Evolutionary conservation across 2,113 vertebrate genomes (phyloP).

Genomic region (Alligator mississippiensis): DNA sequence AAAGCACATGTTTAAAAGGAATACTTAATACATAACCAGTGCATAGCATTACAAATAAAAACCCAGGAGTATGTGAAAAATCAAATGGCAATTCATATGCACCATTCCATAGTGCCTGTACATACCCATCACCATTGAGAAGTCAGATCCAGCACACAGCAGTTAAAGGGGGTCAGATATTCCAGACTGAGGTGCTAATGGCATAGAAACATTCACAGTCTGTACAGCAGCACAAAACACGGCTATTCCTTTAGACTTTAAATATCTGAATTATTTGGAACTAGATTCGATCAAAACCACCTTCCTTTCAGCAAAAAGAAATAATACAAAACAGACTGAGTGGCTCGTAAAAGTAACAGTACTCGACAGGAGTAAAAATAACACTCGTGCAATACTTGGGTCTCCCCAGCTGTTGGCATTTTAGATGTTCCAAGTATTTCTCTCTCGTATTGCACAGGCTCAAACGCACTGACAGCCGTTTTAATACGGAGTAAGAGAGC

Average conservation of each 20-base stretch:
- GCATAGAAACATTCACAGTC: fast-evolving
- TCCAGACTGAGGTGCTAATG: not conserved
- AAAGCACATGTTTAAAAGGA: not conserved
- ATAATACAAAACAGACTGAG: slow-evolving; percentile 58
- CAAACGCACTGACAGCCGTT: slow-evolving; percentile 1
- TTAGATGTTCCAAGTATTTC: not conserved
- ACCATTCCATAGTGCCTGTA: not conserved
- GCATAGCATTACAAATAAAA: not conserved
- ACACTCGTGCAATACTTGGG: not conserved
- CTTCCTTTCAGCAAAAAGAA: slow-evolving; percentile 55
- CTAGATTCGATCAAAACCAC: slow-evolving; percentile 68
- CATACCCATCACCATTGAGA: fast-evolving
- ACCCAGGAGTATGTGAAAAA: not conserved
- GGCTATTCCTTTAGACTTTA: slow-evolving; percentile 44
- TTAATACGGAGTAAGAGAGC: slow-evolving; percentile 54
- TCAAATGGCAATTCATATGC: fast-evolving
- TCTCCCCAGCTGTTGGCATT: not conserved
- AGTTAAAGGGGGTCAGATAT: not conserved
- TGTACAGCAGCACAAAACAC: slow-evolving; percentile 14
- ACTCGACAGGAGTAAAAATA: slow-evolving; percentile 22
- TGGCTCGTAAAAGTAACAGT: slow-evolving; percentile 40
- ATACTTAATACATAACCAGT: not conserved
- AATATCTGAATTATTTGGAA: slow-evolving; percentile 54
- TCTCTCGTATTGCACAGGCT: slow-evolving; percentile 31
- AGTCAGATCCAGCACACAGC: not conserved